These are phyloP conservation scores for Dysmachus trigonus DNA, from an alignment of 2,888 invertebrate genomes.

Conservation along the genomic window DNA sequence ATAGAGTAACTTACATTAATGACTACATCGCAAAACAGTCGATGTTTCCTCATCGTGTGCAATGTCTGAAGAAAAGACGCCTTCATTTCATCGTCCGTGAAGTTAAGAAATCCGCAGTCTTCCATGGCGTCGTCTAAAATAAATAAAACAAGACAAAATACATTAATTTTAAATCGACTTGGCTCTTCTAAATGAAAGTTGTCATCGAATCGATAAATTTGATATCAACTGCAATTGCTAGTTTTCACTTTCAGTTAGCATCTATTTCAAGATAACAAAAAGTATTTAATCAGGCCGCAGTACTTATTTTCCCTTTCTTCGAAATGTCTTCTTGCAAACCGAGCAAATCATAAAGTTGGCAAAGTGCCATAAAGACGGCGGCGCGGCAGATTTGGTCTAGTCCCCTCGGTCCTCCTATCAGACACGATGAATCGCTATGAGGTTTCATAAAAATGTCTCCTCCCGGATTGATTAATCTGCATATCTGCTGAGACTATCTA, in stretches of 20 bases:
- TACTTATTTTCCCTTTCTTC: not conserved
- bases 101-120: constrained; percentile 63
- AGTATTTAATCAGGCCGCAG: not conserved
- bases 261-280: not conserved
- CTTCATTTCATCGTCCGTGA: constrained; percentile 69
- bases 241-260: not conserved
- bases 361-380: not conserved
- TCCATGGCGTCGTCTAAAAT: constrained; percentile 54
- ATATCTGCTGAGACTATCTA: not conserved
- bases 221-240: not conserved
- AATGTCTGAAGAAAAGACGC: constrained; percentile 72
- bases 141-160: constrained; percentile 19
- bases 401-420: not conserved
- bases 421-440: not conserved
- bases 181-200: not conserved
- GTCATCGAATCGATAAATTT: not conserved
- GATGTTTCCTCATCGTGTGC: constrained; percentile 82
- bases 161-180: not conserved
- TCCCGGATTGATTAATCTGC: not conserved
- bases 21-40: constrained; percentile 87
- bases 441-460: not conserved
- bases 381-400: not conserved
- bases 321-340: not conserved
- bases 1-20: constrained; percentile 72
- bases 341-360: not conserved